Conservation (phyloP, 1,140 invertebrate genomes). For the Goniozus legneri region DNA sequence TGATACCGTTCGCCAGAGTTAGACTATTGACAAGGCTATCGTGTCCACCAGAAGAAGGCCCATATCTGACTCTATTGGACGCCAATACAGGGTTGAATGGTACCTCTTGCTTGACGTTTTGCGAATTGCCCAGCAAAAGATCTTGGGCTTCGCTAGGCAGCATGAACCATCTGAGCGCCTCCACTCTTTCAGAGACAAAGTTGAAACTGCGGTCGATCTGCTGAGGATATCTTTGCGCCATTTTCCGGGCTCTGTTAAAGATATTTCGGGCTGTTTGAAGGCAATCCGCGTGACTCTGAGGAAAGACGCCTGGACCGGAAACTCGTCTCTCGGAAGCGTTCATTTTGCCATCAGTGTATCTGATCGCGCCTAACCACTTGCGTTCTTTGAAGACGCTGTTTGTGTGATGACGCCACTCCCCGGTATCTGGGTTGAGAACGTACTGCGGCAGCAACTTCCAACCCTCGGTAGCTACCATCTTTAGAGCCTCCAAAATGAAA, state of each 20-base stretch:
- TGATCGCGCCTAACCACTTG: conserved; percentile 77
- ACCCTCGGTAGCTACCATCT: conserved; percentile 83
- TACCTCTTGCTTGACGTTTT: conserved; percentile 70
- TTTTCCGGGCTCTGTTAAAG: conserved; percentile 74
- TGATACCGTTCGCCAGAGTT: conserved; percentile 28
- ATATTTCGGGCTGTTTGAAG: conserved; percentile 74
- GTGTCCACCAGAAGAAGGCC: conserved; percentile 10
- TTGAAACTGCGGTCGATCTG: conserved; percentile 66
- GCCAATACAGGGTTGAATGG: conserved; percentile 63
- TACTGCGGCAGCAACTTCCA: conserved; percentile 90
- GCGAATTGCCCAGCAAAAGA: conserved; percentile 66
- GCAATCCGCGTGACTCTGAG: conserved; percentile 71
- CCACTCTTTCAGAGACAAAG: conserved; percentile 66
- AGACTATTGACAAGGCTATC: conserved; percentile 26
- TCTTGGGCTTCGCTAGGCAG: conserved; percentile 74
- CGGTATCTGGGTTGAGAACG: conserved; percentile 79
- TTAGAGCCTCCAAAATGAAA: conserved; percentile 80
- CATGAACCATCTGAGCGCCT: conserved; percentile 81
- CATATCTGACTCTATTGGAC: conserved; percentile 10
- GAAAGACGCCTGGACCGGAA: conserved; percentile 67
- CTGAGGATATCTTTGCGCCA: conserved; percentile 68
- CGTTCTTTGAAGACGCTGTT: conserved; percentile 76
- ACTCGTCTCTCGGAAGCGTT: conserved; percentile 65
- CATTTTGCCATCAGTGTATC: conserved; percentile 75
- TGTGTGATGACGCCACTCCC: conserved; percentile 84